Conservation (phyloP, 2,113 vertebrate species). For the Nettapus auritus region DNA sequence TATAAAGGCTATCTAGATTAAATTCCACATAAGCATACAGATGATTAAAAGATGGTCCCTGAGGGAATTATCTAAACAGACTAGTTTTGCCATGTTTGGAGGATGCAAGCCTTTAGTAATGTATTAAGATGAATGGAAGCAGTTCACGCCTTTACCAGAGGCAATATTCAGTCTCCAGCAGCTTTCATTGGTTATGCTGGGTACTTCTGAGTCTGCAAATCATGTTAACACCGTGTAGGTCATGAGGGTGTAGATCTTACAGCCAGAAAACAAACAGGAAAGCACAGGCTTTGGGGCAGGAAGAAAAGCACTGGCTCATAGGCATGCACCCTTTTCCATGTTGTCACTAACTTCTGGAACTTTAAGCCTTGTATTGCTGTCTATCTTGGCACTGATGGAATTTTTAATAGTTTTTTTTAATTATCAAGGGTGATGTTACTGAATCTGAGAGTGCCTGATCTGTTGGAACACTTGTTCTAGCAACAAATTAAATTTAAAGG, state of each 20-base stretch:
- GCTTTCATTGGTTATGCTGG: background rate
- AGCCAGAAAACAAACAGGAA: background rate
- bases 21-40: background rate
- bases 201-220: background rate
- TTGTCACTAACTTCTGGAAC: background rate
- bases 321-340: background rate
- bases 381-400: background rate
- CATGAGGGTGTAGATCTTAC: background rate
- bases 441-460: background rate
- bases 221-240: background rate
- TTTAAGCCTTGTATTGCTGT: background rate
- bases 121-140: background rate
- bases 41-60: slow-evolving; percentile 15
- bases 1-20: background rate
- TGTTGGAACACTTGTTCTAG: background rate
- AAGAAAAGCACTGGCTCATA: background rate
- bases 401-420: no score
- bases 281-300: rapidly evolving
- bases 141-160: slow-evolving; percentile 13
- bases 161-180: background rate
- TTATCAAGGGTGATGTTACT: background rate
- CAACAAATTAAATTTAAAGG: background rate
- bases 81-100: background rate
- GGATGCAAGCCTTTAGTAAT: background rate
- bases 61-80: background rate